phyloP scores from a whole-genome alignment of 2,113 vertebrate genomes.

The Sinocyclocheilus maitianheensis region DNA sequence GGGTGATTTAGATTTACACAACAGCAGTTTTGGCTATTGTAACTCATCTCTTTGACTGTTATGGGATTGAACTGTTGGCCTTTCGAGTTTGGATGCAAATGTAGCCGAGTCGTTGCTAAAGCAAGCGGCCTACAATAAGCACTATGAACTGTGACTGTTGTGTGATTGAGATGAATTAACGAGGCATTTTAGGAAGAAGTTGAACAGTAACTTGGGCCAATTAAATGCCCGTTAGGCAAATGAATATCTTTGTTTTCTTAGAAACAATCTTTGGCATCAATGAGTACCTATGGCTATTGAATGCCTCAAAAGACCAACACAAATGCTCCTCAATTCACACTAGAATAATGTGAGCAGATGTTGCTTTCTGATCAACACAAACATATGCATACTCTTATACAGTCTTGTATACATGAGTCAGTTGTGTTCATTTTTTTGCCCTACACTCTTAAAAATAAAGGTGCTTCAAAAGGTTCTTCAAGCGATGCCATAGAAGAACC shows the following conservation, averaged over 20 bases:
- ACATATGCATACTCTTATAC: slow-evolving; percentile 2
- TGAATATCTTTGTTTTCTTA: slow-evolving; percentile 35
- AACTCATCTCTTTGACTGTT: slow-evolving; percentile 67
- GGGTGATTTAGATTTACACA: slow-evolving; percentile 57
- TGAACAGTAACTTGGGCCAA: slow-evolving; percentile 55
- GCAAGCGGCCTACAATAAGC: slow-evolving; percentile 65
- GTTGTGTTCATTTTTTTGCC: not conserved
- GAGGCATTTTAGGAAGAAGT: slow-evolving; percentile 71
- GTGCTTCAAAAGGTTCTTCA: too few relatives aligned
- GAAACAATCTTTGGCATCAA: slow-evolving; percentile 1
- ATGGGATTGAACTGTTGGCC: slow-evolving; percentile 65
- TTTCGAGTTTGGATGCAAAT: slow-evolving; percentile 71
- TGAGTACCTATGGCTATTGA: slow-evolving; percentile 39
- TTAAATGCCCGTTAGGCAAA: slow-evolving; percentile 54
- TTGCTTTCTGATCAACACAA: slow-evolving; percentile 22
- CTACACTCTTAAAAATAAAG: too few relatives aligned
- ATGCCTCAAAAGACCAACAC: slow-evolving; percentile 28
- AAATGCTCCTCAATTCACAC: slow-evolving; percentile 13
- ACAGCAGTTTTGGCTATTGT: slow-evolving; percentile 63
- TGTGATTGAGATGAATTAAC: slow-evolving; percentile 76
- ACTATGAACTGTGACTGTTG: slow-evolving; percentile 68
- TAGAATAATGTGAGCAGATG: slow-evolving; percentile 31
- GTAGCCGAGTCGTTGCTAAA: slow-evolving; percentile 70
- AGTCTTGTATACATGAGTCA: not conserved
- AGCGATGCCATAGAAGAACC: too few relatives aligned